phyloP scores from a whole-genome alignment of 1,140 invertebrate genomes.

The Sinella curviseta region DNA sequence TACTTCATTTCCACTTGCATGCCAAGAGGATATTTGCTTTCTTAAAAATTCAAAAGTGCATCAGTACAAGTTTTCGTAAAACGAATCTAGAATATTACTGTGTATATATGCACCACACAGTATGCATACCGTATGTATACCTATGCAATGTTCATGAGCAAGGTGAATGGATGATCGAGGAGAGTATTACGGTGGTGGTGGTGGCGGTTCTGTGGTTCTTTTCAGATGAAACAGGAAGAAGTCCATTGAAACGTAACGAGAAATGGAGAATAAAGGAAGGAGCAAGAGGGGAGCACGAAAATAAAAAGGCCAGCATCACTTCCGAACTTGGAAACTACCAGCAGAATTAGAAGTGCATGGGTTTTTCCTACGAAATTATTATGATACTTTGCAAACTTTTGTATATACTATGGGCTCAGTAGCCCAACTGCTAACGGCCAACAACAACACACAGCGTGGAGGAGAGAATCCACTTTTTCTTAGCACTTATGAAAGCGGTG shows the following conservation, averaged over 20 bases:
- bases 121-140: not conserved
- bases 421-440: too few relatives aligned
- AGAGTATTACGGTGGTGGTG: too few relatives aligned
- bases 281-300: not conserved
- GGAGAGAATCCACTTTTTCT: not conserved
- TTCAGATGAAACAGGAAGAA: too few relatives aligned
- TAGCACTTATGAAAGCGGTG: not conserved
- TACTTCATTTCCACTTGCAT: conserved; percentile 17
- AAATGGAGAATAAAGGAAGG: not conserved
- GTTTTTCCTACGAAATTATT: too few relatives aligned
- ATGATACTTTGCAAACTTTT: too few relatives aligned
- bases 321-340: not conserved
- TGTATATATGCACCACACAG: not conserved
- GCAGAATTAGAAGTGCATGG: too few relatives aligned
- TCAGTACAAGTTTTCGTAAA: not conserved
- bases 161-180: too few relatives aligned
- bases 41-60: conserved; percentile 23
- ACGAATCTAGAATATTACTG: not conserved
- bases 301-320: conserved; percentile 12
- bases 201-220: too few relatives aligned
- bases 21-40: conserved; percentile 13
- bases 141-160: not conserved
- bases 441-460: too few relatives aligned
- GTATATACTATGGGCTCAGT: too few relatives aligned
- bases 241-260: not conserved